Conservation (phyloP, 2,888 invertebrate genomes). For the Yponomeuta cagnagella region DNA sequence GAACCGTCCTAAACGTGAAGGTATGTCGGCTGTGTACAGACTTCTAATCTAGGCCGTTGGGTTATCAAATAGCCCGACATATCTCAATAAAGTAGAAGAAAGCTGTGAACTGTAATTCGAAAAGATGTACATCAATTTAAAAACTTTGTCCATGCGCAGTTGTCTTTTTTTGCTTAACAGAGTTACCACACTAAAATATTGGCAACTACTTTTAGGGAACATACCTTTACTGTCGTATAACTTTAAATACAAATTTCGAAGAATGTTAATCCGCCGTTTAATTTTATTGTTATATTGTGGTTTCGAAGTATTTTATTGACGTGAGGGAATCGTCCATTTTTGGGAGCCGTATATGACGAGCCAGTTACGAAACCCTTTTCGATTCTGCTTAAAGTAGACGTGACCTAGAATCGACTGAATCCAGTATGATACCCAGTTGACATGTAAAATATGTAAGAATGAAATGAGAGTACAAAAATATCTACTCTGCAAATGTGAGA, state of each 20-base stretch:
- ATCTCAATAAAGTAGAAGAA: background rate
- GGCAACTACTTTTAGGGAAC: background rate
- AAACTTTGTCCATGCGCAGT: background rate
- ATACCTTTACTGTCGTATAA: background rate
- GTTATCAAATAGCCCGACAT: background rate
- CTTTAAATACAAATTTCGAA: background rate
- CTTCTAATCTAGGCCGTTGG: too few species aligned
- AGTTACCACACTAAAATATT: background rate
- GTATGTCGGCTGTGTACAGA: too few species aligned
- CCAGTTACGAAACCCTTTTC: background rate
- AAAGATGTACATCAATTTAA: background rate
- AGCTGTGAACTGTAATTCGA: background rate
- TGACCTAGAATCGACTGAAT: background rate
- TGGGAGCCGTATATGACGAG: background rate
- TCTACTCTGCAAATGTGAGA: background rate
- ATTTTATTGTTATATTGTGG: background rate
- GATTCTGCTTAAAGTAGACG: background rate
- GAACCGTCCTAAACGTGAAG: too few species aligned
- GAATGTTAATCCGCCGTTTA: background rate
- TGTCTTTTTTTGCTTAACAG: background rate
- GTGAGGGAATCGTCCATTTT: background rate
- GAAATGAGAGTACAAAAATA: background rate
- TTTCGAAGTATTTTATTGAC: background rate
- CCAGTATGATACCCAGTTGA: background rate
- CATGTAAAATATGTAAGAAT: background rate